Base-by-base conservation (phyloP, 2,888 invertebrate species). In the Cerceris rybyensis region DNA sequence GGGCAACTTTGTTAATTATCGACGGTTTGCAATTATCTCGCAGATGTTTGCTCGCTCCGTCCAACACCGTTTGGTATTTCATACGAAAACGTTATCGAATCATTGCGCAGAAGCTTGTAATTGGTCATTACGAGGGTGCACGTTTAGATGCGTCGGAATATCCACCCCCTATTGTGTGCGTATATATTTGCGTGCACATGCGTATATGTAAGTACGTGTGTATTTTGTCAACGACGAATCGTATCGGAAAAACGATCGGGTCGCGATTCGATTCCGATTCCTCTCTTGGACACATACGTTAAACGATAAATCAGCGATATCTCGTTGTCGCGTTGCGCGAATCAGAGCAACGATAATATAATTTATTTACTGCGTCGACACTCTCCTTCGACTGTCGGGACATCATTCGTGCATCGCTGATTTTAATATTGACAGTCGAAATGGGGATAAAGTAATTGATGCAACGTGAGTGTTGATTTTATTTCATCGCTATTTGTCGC, bases 1-100 rank as follows among this genome's bases (percentile, higher is more conserved):
- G 41, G 63, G 42, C 63, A 76, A 70, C 50, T 77, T 65, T 43
- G 65, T 69, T 75, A 64, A 75, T 75, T 57, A 77, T 50, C 64
- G 50, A 17, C 13, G 41, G 50, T 52, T 75, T 49, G 69, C 60
- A 52, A 65, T 70, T 69, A 61, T 55, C 65, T 75, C 69, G 75
- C 50, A 52, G 52, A 43, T 28, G 43, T 60, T 46, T 46, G 60
- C 61, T 17, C 52, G 61, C 43, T 41, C 55, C 28, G 52, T 28
- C 9, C 28, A 28, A 50, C 39, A 60, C 69, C 60, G 60, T 52
- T 17, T 41, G 43, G 50, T 52, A 65, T 11, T 57, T 52, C 60
- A n/a, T 52, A 16, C 16, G 14, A 13, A 64, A 77, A 17, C 57
- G 66, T 72, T 75, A 75, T 75, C 50, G 13, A 77, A 74, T 74